These are phyloP conservation scores for Nasua narica DNA, from an alignment of 2,797 vertebrate species.

Conservation along the genomic window DNA sequence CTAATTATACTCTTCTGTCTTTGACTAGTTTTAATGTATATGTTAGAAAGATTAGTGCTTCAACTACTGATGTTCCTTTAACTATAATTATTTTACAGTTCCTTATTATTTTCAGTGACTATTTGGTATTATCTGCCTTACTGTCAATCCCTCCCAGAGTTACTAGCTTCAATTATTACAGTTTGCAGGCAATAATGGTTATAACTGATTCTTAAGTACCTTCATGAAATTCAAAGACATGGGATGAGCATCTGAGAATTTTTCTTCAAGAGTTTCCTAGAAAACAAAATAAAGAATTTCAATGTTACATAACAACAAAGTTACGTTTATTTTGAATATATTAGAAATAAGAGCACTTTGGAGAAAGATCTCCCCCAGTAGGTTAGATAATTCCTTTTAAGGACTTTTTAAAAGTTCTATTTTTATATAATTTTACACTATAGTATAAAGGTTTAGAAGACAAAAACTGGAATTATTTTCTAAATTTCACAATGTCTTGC, in stretches of 20 bases:
- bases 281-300: constrained; percentile 34
- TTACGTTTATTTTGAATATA: background rate
- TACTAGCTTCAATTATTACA: background rate
- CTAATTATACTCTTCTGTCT: background rate
- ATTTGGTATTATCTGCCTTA: background rate
- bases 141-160: background rate
- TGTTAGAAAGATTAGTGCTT: background rate
- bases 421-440: background rate
- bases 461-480: background rate
- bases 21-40: background rate
- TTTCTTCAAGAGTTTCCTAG: constrained; percentile 91
- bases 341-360: background rate
- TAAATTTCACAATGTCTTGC: background rate
- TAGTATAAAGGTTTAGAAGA: background rate
- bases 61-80: background rate
- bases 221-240: constrained; percentile 89
- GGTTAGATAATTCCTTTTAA: background rate
- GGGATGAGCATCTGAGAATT: constrained; percentile 83
- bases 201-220: constrained; percentile 77
- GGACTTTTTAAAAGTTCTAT: background rate
- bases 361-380: background rate
- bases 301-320: background rate
- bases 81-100: constrained; percentile 13
- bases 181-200: background rate
- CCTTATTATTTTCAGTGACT: background rate